A percentile compares a stretch with the other conserved stretches of the same genome.
Evolutionary conservation across 1,140 invertebrate genomes (phyloP).

Genomic region (Tetragonula clypearis): DNA sequence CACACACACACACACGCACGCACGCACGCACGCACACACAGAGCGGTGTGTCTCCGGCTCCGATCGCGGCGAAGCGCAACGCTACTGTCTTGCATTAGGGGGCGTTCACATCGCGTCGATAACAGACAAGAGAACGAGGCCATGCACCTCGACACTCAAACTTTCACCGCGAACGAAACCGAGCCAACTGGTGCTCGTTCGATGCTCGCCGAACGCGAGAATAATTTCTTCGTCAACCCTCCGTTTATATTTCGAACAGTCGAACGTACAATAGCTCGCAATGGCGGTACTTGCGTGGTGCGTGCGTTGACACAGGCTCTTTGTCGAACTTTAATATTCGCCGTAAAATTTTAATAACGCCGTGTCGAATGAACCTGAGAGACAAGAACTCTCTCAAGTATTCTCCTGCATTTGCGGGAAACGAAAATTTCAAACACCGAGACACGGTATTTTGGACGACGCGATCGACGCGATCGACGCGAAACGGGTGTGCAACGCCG

Average conservation of each 20-base stretch:
- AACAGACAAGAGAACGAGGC: constrained; percentile 70
- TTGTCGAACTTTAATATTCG: too few species aligned
- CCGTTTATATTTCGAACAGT: neutral
- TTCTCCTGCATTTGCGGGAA: too few species aligned
- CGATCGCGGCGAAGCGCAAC: constrained; percentile 35
- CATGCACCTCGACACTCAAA: constrained; percentile 73
- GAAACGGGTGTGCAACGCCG: constrained; percentile 37
- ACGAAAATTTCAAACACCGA: too few species aligned
- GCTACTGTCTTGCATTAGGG: constrained; percentile 63
- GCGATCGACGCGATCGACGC: constrained; percentile 39
- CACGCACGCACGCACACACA: neutral
- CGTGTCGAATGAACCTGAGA: too few species aligned
- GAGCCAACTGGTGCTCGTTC: constrained; percentile 34
- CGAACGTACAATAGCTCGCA: neutral
- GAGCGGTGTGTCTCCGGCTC: constrained; percentile 10
- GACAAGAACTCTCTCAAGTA: too few species aligned
- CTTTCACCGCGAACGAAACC: constrained; percentile 74
- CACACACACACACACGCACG: too few species aligned
- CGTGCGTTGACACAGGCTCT: too few species aligned
- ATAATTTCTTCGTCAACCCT: constrained; percentile 11
- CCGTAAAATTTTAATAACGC: too few species aligned
- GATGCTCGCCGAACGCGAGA: constrained; percentile 16
- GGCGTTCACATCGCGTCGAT: constrained; percentile 56
- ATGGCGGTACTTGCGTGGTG: neutral
- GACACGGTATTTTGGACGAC: neutral